Conservation (phyloP, 2,888 invertebrate species). For the Plagiodera versicolora region DNA sequence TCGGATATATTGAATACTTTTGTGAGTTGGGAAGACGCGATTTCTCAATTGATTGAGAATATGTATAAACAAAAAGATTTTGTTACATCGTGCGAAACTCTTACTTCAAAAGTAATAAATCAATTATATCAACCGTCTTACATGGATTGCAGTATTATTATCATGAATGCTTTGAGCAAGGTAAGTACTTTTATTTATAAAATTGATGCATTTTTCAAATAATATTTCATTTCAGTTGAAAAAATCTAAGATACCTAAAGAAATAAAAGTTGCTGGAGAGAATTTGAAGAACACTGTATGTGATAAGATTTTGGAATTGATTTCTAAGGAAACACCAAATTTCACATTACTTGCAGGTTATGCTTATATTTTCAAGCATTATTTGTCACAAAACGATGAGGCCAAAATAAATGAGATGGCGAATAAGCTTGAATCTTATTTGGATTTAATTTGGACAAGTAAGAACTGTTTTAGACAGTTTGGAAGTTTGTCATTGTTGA, state of each 20-base stretch:
- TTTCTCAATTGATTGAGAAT: conserved; percentile 40
- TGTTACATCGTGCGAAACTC: conserved; percentile 34
- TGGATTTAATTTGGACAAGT: conserved; percentile 33
- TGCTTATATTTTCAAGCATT: conserved; percentile 35
- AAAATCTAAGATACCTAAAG: conserved; percentile 39
- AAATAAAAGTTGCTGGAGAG: conserved; percentile 36
- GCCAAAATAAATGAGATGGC: conserved; percentile 33
- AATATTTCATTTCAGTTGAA: conserved; percentile 37
- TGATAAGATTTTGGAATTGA: conserved; percentile 35
- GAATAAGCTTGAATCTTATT: conserved; percentile 32
- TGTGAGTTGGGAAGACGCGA: conserved; percentile 36
- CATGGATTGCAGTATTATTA: conserved; percentile 38
- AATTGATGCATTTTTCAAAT: no score
- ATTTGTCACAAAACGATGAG: conserved; percentile 31
- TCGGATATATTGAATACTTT: conserved; percentile 38
- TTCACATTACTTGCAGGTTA: conserved; percentile 24
- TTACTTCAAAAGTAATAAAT: conserved; percentile 37
- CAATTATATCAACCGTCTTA: conserved; percentile 38
- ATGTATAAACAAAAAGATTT: conserved; percentile 40
- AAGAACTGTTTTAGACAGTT: conserved; percentile 32
- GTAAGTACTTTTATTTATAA: no score
- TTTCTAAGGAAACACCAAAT: conserved; percentile 30
- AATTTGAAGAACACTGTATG: conserved; percentile 35
- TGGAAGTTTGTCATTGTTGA: conserved; percentile 41
- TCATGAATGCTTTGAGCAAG: conserved; percentile 41